Percentiles rank a stretch among this genome's conserved stretches.
Evolutionary conservation across 1,140 invertebrate species (phyloP).

Genomic region (Drosophila kurseongensis): DNA sequence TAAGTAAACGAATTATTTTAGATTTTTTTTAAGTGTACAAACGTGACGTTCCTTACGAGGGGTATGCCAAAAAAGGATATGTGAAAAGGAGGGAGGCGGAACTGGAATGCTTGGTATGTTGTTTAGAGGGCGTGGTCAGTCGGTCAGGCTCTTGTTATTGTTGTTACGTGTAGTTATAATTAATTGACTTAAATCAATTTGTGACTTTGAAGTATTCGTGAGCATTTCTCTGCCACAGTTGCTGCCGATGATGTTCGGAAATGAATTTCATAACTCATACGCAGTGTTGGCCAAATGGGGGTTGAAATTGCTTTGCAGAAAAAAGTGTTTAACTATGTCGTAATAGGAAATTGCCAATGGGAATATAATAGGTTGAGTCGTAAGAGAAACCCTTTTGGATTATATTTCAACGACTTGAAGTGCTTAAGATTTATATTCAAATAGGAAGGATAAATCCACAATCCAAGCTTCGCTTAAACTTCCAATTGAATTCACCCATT

Average conservation of each 20-base stretch:
- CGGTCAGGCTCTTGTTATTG: conserved; percentile 23
- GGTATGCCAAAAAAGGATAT: neutral
- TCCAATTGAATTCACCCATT: conserved; percentile 25
- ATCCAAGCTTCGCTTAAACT: neutral
- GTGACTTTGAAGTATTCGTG: conserved; percentile 78
- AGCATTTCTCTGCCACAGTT: conserved; percentile 60
- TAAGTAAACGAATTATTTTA: no score
- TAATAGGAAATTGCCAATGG: neutral
- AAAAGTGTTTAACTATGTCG: neutral
- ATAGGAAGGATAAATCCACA: neutral
- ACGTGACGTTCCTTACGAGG: conserved; percentile 7
- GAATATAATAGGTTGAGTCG: neutral
- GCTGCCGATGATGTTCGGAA: conserved; percentile 51
- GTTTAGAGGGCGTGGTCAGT: conserved; percentile 20
- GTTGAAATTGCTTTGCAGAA: conserved; percentile 4
- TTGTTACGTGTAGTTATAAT: conserved; percentile 71
- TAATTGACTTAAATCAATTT: conserved; percentile 83
- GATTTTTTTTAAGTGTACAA: conserved; percentile 10
- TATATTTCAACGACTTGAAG: neutral
- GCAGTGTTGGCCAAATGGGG: conserved; percentile 30
- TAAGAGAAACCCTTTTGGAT: no score
- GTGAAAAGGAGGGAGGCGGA: no score
- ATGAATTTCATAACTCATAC: conserved; percentile 77
- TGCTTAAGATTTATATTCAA: neutral
- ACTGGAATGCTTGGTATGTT: neutral